Evolutionary conservation across 2,113 vertebrate genomes (phyloP).

Genomic region (Sceloporus tristichus): DNA sequence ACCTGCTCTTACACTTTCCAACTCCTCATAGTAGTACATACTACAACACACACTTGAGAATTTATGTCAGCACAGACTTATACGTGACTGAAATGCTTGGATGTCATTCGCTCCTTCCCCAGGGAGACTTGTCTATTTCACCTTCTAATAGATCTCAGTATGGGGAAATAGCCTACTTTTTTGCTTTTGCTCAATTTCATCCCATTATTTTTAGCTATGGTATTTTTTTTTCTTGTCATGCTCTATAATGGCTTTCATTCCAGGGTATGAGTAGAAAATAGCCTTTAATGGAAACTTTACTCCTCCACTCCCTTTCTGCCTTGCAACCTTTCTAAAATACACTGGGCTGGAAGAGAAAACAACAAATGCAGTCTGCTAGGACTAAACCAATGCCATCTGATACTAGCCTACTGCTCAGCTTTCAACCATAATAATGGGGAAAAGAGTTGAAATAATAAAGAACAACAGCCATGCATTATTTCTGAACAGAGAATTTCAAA

Average conservation of each 20-base stretch:
- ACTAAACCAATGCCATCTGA: slow-evolving; percentile 51
- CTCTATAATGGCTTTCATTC: slow-evolving; percentile 56
- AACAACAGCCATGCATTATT: slow-evolving; percentile 50
- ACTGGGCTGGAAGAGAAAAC: neutral
- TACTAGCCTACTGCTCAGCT: slow-evolving; percentile 30
- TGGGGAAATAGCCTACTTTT: slow-evolving; percentile 62
- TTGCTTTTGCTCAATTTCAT: slow-evolving; percentile 61
- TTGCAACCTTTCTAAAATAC: slow-evolving; percentile 32
- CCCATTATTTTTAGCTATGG: slow-evolving; percentile 62
- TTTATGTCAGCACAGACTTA: slow-evolving; percentile 35
- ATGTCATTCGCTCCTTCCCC: slow-evolving; percentile 44
- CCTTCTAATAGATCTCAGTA: slow-evolving; percentile 61
- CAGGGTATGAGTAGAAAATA: slow-evolving; percentile 55
- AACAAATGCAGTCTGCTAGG: neutral
- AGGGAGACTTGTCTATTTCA: slow-evolving; percentile 52
- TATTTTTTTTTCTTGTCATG: slow-evolving; percentile 50
- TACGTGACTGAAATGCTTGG: slow-evolving; percentile 49
- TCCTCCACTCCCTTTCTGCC: slow-evolving; percentile 19
- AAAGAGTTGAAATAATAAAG: slow-evolving; percentile 8
- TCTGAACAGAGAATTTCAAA: slow-evolving; percentile 53
- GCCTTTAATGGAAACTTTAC: slow-evolving; percentile 52
- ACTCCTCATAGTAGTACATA: neutral
- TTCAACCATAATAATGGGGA: slow-evolving; percentile 34
- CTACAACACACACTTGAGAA: slow-evolving; percentile 32
- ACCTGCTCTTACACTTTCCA: neutral